Evolutionary conservation across 2,888 invertebrate species (phyloP).

Genomic region (Chironomus tentans): DNA sequence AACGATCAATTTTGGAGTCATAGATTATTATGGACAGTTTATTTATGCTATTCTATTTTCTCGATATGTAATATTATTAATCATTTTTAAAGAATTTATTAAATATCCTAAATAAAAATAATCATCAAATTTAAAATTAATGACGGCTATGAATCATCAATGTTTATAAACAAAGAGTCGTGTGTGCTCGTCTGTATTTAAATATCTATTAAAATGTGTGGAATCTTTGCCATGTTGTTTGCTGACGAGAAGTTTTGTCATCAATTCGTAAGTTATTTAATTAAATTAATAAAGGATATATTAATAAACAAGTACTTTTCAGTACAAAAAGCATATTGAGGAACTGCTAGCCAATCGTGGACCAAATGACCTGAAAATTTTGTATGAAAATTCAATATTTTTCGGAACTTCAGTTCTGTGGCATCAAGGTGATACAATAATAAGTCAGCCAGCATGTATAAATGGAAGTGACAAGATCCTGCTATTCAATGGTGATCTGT

Average conservation of each 20-base stretch:
- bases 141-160: no score
- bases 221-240: slow-evolving; percentile 28
- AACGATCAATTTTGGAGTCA: neutral
- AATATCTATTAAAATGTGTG: slow-evolving; percentile 29
- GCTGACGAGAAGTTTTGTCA: neutral
- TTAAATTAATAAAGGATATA: neutral
- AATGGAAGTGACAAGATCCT: slow-evolving; percentile 51
- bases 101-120: no score
- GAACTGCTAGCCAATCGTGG: slow-evolving; percentile 31
- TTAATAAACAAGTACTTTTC: neutral
- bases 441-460: slow-evolving; percentile 57
- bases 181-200: no score
- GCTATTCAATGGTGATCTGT: slow-evolving; percentile 87
- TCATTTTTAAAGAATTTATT: no score
- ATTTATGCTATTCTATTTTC: no score
- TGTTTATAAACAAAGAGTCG: neutral
- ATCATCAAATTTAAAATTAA: no score
- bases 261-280: neutral
- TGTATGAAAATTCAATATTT: slow-evolving; percentile 24
- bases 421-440: slow-evolving; percentile 63
- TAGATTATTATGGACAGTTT: neutral
- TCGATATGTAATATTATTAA: no score
- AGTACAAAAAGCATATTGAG: slow-evolving; percentile 22
- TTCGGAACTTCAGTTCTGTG: slow-evolving; percentile 53
- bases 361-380: slow-evolving; percentile 30